Conservation (phyloP, 2,113 vertebrate species). For the Marmota monax region DNA sequence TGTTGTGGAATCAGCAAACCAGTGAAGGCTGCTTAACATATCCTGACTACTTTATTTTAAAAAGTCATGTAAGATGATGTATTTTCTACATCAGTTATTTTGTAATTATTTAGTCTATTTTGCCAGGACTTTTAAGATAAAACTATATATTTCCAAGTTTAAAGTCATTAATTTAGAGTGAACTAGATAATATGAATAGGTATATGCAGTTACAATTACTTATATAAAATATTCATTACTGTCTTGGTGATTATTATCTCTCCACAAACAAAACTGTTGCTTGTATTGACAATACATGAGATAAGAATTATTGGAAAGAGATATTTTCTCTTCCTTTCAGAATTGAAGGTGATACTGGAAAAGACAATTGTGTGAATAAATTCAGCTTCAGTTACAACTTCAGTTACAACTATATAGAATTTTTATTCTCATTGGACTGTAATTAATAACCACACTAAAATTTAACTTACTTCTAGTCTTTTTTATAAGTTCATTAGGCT, state of each 20-base stretch:
- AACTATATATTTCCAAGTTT: background rate
- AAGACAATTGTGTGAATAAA: conserved; percentile 44
- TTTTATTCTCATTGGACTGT: conserved; percentile 43
- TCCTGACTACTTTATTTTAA: background rate
- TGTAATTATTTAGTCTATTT: background rate
- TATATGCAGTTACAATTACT: conserved; percentile 16
- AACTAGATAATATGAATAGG: background rate
- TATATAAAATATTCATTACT: conserved; percentile 24
- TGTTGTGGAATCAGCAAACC: background rate
- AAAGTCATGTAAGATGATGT: background rate
- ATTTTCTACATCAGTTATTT: background rate
- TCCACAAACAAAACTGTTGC: background rate
- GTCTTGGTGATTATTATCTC: background rate
- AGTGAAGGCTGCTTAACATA: too few species aligned
- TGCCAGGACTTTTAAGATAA: background rate
- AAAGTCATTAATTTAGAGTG: background rate
- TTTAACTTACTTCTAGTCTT: conserved; percentile 63
- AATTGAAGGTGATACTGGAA: background rate
- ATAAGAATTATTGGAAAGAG: conserved; percentile 38
- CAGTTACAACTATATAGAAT: conserved; percentile 36
- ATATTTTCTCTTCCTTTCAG: background rate
- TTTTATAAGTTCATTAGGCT: conserved; percentile 40
- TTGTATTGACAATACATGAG: conserved; percentile 46
- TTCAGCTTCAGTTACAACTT: conserved; percentile 30
- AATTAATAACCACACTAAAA: conserved; percentile 73